phyloP scores from a whole-genome alignment of 2,888 invertebrate species.

The Candidula unifasciata region DNA sequence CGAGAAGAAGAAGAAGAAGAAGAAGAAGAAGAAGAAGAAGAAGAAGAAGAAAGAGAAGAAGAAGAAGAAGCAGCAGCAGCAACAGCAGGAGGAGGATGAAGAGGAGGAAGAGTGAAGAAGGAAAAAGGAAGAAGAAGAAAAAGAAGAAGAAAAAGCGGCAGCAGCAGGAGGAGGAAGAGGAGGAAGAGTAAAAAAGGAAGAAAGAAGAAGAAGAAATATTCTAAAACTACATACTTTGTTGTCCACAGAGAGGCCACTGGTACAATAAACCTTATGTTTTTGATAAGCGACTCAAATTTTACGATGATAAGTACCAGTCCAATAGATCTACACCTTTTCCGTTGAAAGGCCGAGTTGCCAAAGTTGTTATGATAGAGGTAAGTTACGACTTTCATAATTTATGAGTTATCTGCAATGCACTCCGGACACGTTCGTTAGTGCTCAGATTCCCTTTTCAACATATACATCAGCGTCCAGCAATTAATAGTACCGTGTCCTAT shows the following conservation, averaged over 20 bases:
- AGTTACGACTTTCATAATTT: conserved; percentile 48
- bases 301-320: background rate
- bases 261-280: conserved; percentile 31
- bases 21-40: too few species aligned
- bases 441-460: too few species aligned
- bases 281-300: conserved; percentile 40
- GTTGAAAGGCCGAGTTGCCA: conserved; percentile 63
- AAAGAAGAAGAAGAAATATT: background rate
- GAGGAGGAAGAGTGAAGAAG: background rate
- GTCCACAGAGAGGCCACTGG: conserved; percentile 48
- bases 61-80: too few species aligned
- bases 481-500: background rate
- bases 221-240: background rate
- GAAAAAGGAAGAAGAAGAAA: background rate
- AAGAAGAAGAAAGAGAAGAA: too few species aligned
- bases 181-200: background rate
- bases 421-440: too few species aligned
- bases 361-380: conserved; percentile 71
- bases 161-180: background rate
- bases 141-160: background rate
- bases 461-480: too few species aligned
- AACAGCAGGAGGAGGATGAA: background rate
- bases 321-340: conserved; percentile 61
- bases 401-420: background rate
- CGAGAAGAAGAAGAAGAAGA: too few species aligned